phyloP scores from a whole-genome alignment of 2,888 invertebrate species.

The Orthosia gothica region DNA sequence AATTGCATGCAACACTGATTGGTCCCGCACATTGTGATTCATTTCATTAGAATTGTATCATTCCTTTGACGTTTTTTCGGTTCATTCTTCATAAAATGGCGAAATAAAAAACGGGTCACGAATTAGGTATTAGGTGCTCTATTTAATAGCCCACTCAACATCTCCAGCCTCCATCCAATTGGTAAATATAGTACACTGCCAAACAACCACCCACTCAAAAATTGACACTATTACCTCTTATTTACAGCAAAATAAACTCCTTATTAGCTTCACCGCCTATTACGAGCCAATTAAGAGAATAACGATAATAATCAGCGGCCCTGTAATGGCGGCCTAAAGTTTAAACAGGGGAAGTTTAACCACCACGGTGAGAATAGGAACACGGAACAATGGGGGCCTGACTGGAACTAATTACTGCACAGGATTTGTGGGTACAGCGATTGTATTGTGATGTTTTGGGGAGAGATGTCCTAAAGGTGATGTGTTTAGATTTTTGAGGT shows the following conservation, averaged over 20 bases:
- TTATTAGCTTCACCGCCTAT: constrained; percentile 18
- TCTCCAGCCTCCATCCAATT: too few relatives aligned
- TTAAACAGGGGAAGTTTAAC: constrained; percentile 48
- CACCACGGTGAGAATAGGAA: constrained; percentile 33
- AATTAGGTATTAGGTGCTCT: too few relatives aligned
- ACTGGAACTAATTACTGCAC: constrained; percentile 57
- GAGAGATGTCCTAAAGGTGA: not conserved
- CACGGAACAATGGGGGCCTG: constrained; percentile 46
- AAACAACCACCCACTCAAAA: not conserved
- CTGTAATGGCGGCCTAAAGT: constrained; percentile 32
- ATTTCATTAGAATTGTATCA: too few relatives aligned
- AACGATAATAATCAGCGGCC: constrained; percentile 49
- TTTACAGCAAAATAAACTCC: constrained; percentile 17
- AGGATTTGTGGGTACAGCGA: constrained; percentile 1
- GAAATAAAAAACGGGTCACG: too few relatives aligned
- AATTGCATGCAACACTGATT: too few relatives aligned
- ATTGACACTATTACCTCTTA: not conserved
- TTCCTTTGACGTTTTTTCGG: too few relatives aligned
- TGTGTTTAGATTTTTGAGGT: not conserved
- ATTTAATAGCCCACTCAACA: too few relatives aligned
- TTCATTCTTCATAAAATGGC: too few relatives aligned
- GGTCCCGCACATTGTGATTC: too few relatives aligned
- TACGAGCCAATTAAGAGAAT: constrained; percentile 47
- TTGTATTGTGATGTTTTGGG: constrained; percentile 40
- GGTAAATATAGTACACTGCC: too few relatives aligned